phyloP scores from a whole-genome alignment of 2,797 vertebrate species.

The Furcifer pardalis region DNA sequence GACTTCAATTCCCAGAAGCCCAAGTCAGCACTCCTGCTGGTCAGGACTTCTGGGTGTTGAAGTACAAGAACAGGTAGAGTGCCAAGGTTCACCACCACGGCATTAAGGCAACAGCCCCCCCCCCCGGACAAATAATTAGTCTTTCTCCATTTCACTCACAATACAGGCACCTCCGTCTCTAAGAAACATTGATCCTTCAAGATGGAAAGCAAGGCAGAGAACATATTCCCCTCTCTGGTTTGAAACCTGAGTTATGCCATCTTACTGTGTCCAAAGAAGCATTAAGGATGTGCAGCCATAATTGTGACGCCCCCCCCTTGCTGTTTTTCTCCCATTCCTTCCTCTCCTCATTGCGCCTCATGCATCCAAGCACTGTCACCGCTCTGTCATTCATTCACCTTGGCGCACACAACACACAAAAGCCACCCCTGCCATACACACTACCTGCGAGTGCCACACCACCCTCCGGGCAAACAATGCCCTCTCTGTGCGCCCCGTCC shows the following conservation, averaged over 20 bases:
- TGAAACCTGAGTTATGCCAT: neutral
- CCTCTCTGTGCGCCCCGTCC: neutral
- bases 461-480: constrained; percentile 28
- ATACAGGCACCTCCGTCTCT: no score
- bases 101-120: no score
- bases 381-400: neutral
- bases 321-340: neutral
- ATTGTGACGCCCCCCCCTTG: neutral
- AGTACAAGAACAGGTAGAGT: no score
- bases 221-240: neutral
- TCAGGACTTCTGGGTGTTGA: no score
- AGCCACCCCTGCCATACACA: neutral
- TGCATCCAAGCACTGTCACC: neutral
- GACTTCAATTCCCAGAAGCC: no score
- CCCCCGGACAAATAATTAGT: no score
- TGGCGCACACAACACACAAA: neutral
- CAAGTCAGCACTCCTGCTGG: no score
- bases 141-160: neutral
- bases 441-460: no score
- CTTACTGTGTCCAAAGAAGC: neutral
- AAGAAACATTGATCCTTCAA: neutral
- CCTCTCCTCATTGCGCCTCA: neutral
- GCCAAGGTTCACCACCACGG: no score
- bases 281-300: neutral
- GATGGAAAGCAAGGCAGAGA: neutral